Percentiles rank a stretch among this genome's conserved stretches.
phyloP scores from a whole-genome alignment of 2,113 vertebrate genomes.

The Cynocephalus volans region DNA sequence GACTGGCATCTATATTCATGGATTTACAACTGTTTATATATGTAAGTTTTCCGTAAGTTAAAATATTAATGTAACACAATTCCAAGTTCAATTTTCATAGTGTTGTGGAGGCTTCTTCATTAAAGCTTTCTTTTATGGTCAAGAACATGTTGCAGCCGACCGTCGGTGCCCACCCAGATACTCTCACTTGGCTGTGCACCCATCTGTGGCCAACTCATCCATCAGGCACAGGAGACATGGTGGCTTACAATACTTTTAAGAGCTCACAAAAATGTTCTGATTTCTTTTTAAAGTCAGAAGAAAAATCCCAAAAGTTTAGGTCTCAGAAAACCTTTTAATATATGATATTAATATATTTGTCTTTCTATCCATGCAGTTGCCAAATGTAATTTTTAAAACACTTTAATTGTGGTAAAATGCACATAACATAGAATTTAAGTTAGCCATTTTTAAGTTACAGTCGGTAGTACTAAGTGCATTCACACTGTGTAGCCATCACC shows the following conservation, averaged over 20 bases:
- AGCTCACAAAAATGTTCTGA: not conserved
- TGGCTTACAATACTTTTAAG: not conserved
- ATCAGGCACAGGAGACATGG: not conserved
- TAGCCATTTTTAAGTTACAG: too few species aligned
- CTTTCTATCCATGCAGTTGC: not conserved
- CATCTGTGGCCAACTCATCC: not conserved
- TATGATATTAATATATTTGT: not conserved
- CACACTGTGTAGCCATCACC: too few species aligned
- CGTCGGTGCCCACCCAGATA: not conserved
- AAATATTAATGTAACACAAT: not conserved
- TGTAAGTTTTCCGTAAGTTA: not conserved
- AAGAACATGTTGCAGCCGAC: too few species aligned
- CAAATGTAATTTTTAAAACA: too few species aligned
- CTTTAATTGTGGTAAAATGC: too few species aligned
- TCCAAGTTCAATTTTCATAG: not conserved
- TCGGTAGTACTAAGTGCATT: too few species aligned
- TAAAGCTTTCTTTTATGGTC: not conserved
- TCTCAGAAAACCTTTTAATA: not conserved
- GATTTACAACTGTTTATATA: not conserved
- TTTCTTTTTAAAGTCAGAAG: not conserved
- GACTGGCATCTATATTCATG: not conserved
- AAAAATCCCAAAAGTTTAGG: not conserved
- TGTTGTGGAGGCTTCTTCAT: not conserved
- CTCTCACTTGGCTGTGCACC: not conserved
- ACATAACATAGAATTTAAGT: too few species aligned